Evolutionary conservation across 1,140 invertebrate genomes (phyloP), one percentile per base, ranked within the genome.

Genomic region (Leptopilina clavipes): DNA sequence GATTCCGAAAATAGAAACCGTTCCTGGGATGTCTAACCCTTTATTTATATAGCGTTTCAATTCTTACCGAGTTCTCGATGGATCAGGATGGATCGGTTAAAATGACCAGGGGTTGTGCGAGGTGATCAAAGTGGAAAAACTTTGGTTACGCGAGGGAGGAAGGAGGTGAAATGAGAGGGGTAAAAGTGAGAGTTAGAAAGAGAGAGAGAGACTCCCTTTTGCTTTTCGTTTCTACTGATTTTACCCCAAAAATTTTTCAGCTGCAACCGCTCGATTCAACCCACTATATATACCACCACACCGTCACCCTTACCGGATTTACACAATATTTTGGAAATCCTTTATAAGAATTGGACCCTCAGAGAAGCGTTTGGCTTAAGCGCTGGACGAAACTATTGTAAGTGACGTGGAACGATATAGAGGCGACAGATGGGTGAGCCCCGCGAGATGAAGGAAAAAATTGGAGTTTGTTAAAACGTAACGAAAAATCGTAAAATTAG

Each of bases 241-340:
- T 90, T 83, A 87, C 87, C 89, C 89, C 85, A 87, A 89, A 87
- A 88, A 85, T 81, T 87, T 85, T 89, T 90, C 88, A 90, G 89
- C 87, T 89, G 88, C 79, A 40, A 25, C 81, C 77, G 78, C 81
- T 78, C 76, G 59, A 65, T 65, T 65, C 59, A 65, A 37, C 59
- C 59, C 59, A 65, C 73, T 70, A 76, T 52, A 9, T 40, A 9
- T 40, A 6, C 75, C 81, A 31, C 25, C 25, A 5, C 25, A 31
- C 70, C 79, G 74, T 82, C 76, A 81, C 73, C 76, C 80, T 79
- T 76, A 77, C 77, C 76, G 81, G 89, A 90, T 91, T 91, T 90
- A 91, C 89, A 90, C 90, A 90, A 91, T 91, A 91, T 91, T 91
- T 90, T 91, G 90, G 90, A 91, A 91, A 91, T 90, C 88, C 85